Percentiles rank a stretch among this genome's conserved stretches.
These are phyloP conservation scores for Plodia interpunctella DNA, from an alignment of 1,140 invertebrate genomes.

Conservation along the genomic window DNA sequence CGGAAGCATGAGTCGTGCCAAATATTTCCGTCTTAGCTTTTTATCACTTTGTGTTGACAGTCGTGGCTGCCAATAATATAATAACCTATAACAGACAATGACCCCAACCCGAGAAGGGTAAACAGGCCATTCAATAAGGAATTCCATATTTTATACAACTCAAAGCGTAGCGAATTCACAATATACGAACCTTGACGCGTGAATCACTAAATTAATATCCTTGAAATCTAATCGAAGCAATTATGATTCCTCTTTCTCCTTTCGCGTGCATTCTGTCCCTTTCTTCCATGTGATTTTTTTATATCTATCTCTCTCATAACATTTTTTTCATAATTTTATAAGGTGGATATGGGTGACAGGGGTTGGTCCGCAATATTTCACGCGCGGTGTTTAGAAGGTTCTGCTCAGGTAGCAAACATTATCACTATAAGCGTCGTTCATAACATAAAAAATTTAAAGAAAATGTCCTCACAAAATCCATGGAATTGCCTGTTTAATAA, in stretches of 20 bases:
- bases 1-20: constrained; percentile 43
- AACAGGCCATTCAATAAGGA: constrained; percentile 56
- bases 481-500: not conserved
- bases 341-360: constrained; percentile 66
- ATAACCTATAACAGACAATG: constrained; percentile 46
- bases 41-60: constrained; percentile 57
- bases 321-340: constrained; percentile 41
- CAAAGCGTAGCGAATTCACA: constrained; percentile 63
- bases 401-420: constrained; percentile 73
- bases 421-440: constrained; percentile 68
- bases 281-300: constrained; percentile 17
- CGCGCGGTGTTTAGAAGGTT: constrained; percentile 55
- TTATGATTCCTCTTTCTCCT: constrained; percentile 56
- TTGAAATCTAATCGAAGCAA: constrained; percentile 74
- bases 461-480: not conserved
- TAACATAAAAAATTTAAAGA: constrained; percentile 46
- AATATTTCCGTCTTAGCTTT: constrained; percentile 68
- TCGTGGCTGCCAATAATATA: constrained; percentile 51
- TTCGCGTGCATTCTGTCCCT: constrained; percentile 28
- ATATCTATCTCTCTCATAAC: constrained; percentile 21
- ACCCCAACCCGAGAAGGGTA: constrained; percentile 56
- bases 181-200: constrained; percentile 68
- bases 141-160: constrained; percentile 42
- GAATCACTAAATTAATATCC: constrained; percentile 74
- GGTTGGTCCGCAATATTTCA: constrained; percentile 71